Percentiles rank a stretch among this genome's conserved stretches.
Conservation (phyloP, 2,797 vertebrate genomes). For the Falco columbarius region DNA sequence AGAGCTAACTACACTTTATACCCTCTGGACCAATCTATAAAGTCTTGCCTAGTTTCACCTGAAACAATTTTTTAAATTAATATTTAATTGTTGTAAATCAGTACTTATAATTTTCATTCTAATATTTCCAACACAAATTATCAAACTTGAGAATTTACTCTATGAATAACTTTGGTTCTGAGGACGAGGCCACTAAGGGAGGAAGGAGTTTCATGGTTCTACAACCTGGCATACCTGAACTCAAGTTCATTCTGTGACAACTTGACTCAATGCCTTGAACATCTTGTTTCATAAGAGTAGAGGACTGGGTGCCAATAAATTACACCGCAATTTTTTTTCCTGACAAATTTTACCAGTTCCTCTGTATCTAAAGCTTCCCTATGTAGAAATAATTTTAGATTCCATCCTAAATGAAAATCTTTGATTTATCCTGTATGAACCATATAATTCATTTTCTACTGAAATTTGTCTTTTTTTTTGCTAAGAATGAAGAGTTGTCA, state of each 20-base stretch:
- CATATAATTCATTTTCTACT: not conserved
- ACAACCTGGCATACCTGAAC: not conserved
- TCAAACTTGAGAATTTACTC: not conserved
- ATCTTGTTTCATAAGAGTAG: not conserved
- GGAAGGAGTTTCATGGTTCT: not conserved
- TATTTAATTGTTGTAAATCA: not conserved
- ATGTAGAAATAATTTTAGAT: not conserved
- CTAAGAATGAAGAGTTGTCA: not conserved
- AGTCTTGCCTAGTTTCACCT: not conserved
- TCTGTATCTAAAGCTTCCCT: not conserved
- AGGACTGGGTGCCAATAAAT: not conserved
- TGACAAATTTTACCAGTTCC: not conserved
- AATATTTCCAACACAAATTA: not conserved
- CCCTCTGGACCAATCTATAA: not conserved
- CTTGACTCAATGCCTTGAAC: not conserved
- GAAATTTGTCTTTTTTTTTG: not conserved
- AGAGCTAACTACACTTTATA: not conserved
- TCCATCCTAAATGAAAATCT: not conserved
- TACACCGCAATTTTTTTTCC: not conserved
- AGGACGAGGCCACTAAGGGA: not conserved
- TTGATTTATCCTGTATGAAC: not conserved
- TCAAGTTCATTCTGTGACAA: not conserved
- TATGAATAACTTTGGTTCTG: not conserved
- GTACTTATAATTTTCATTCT: not conserved
- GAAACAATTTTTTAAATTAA: not conserved